Base-by-base conservation (phyloP, 2,888 invertebrate genomes). In the Lepidonotus clava region DNA sequence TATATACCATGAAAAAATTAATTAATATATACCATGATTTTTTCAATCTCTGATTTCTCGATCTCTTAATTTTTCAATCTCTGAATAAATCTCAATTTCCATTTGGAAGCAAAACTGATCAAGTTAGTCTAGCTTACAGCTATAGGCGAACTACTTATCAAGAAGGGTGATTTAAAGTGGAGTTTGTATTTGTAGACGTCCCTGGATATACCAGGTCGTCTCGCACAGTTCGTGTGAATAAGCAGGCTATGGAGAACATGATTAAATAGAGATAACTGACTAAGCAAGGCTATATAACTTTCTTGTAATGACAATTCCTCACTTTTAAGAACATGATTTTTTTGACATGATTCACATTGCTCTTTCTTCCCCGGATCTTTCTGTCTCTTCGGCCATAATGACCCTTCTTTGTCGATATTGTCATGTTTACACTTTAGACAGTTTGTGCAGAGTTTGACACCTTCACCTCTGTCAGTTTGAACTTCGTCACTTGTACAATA, bases 161-260 rank as follows among this genome's bases (percentile, higher is more conserved):
- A 61, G 46, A 56, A 56, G 14, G 53, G 56, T 56, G 56, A 11
- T 32, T 83, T 83, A 53, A 83, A 36, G 28, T 83, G 83, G 24
- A 56, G 34, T 36, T 36, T 83, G 56, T 56, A 83, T 56, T 83
- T 83, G 51, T 83, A 83, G 32, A 83, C 80, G 11, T 24, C 28
- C 46, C 46, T 80, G 28, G 80, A 41, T 24, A 28, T 41, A 24
- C 11, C 71, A 71, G 21, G 11, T 34, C 14, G 11, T 21, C n/a
- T 71, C 36, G 11, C 14, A 80, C 80, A 80, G 5, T 4, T 41
- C 14, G 2, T 0, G 11, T 41, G 18, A 46, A 46, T 46, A 11
- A 41, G 28, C 41, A 46, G 6, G 2, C 28, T 51, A 46, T 80
- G 41, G n/a, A 32, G 1, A 36, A 24, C 40, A 80, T 46, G 41